Base-by-base conservation (phyloP, 2,113 vertebrate genomes). In the Muscicapa adusta region DNA sequence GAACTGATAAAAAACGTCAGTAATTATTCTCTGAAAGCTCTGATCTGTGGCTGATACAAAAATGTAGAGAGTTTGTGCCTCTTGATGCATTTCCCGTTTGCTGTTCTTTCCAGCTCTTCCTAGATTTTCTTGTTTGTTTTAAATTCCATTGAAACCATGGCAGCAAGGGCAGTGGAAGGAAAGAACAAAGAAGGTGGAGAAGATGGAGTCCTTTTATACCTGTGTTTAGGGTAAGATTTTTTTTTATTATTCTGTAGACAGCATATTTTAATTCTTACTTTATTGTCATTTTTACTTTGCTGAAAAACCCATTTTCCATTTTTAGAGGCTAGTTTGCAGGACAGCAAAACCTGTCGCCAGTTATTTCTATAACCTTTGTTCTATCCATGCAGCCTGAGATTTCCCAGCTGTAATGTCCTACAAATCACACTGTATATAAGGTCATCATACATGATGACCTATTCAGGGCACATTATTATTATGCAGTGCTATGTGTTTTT, bases 401-500 rank as follows among this genome's bases (percentile, higher is more conserved):
- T 88, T 88, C 62, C 29, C 58, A 75, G n/a, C 10, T 74, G 8
- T 50, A 61, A 61, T 45, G 54, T 10, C 14, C 12, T 42, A 34
- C 16, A 82, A 36, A 43, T 67, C 31, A 13, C 15, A 31, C 36
- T 73, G 26, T n/a, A 43, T 34, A 18, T 42, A 28, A 63, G 36
- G 26, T 43, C 25, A 29, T 43, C 65, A 54, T 18, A 10, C 43
- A 45, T 10, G 53, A 58, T 84, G 85, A 50, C 57, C 78, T 9
- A 6, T 47, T 85, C 24, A n/a, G 31, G 17, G 45, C 79, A 79
- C 62, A 72, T 18, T 51, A 42, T 54, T 70, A 60, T 68, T 80
- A 50, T 6, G 14, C 20, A 61, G 26, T 13, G 7, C 50, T 83
- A 67, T 0, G 0, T 86, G 33, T 24, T 73, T 65, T 5, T 29